Conservation (phyloP, 2,888 invertebrate genomes). For the Deilephila porcellus region DNA sequence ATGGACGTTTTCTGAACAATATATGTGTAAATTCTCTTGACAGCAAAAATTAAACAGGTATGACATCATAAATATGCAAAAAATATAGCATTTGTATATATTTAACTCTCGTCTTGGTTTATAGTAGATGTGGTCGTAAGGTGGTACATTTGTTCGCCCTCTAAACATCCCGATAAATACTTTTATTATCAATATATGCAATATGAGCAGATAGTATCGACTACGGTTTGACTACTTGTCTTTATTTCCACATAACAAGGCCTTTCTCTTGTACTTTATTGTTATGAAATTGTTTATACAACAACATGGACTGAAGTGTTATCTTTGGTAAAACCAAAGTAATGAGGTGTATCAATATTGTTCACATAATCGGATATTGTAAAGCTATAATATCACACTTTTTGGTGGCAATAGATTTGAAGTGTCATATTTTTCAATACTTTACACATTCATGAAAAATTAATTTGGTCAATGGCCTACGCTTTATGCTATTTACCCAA, state of each 20-base stretch:
- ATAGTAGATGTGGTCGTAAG: conserved; percentile 68
- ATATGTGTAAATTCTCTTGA: conserved; percentile 58
- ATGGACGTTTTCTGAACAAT: conserved; percentile 73
- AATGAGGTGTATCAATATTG: conserved; percentile 71
- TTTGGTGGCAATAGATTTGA: conserved; percentile 54
- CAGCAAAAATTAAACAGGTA: conserved; percentile 62
- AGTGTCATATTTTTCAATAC: conserved; percentile 46
- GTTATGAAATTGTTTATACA: conserved; percentile 60
- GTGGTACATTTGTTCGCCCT: conserved; percentile 72
- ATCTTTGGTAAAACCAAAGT: conserved; percentile 49
- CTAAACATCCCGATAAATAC: conserved; percentile 69
- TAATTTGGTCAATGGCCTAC: conserved; percentile 72
- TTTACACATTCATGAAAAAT: conserved; percentile 53
- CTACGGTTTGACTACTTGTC: conserved; percentile 60
- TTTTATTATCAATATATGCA: conserved; percentile 56
- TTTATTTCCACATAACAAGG: conserved; percentile 71
- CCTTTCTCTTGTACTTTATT: conserved; percentile 79
- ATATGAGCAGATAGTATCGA: conserved; percentile 58
- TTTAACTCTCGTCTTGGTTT: conserved; percentile 62
- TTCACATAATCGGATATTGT: conserved; percentile 57
- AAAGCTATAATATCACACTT: conserved; percentile 71
- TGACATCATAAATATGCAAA: conserved; percentile 77
- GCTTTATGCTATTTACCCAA: conserved; percentile 66
- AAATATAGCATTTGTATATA: conserved; percentile 78
- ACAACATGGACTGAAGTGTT: conserved; percentile 42